Percentiles rank a stretch among this genome's conserved stretches.
Conservation (phyloP, 2,797 vertebrate species). For the Telmatherina bonti region DNA sequence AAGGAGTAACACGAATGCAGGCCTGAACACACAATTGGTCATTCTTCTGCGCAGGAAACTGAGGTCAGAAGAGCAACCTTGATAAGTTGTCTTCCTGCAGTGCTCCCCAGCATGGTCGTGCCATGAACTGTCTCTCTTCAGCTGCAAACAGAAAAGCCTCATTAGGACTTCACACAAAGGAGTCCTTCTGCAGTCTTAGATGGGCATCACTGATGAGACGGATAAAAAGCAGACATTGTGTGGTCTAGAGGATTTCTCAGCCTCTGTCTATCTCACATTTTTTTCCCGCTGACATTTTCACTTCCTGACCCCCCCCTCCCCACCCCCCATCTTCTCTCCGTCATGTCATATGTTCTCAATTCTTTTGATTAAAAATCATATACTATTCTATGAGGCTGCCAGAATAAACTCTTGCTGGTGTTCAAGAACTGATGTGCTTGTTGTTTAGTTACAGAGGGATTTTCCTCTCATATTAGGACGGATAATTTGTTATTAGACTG, state of each 20-base stretch:
- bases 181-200: slow-evolving; percentile 62
- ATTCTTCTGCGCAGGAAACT: slow-evolving; percentile 80
- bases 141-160: slow-evolving; percentile 56
- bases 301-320: slow-evolving; percentile 65
- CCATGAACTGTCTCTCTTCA: slow-evolving; percentile 60
- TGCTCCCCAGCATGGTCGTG: slow-evolving; percentile 64
- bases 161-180: slow-evolving; percentile 65
- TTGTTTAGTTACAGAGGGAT: slow-evolving; percentile 24
- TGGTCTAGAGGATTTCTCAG: slow-evolving; percentile 72
- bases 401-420: slow-evolving; percentile 42
- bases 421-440: slow-evolving; percentile 40
- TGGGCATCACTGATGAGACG: slow-evolving; percentile 46
- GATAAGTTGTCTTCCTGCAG: slow-evolving; percentile 71
- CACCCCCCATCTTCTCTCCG: slow-evolving; percentile 27
- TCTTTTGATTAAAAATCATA: slow-evolving; percentile 28
- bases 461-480: slow-evolving; percentile 48
- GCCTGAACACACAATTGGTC: slow-evolving; percentile 66
- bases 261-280: slow-evolving; percentile 61
- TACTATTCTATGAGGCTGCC: slow-evolving; percentile 9
- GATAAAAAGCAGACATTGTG: slow-evolving; percentile 78
- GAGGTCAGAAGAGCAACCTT: slow-evolving; percentile 76
- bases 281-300: slow-evolving; percentile 61
- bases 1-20: slow-evolving; percentile 40
- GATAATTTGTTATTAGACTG: slow-evolving; percentile 67
- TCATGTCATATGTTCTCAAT: slow-evolving; percentile 28